These are phyloP conservation scores for Ibidorhyncha struthersii DNA, from an alignment of 2,113 vertebrate species.

Conservation along the genomic window DNA sequence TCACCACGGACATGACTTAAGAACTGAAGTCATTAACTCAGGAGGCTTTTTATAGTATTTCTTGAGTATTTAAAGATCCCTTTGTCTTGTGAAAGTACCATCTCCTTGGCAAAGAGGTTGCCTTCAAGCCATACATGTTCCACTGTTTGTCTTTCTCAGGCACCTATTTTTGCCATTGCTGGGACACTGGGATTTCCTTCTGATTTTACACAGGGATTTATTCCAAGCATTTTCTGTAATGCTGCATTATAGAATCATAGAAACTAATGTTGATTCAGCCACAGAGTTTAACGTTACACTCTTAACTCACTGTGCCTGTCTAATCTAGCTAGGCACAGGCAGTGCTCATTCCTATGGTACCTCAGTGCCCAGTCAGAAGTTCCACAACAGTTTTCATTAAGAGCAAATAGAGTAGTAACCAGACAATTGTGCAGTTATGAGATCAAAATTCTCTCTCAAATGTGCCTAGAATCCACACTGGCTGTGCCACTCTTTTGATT, in stretches of 20 bases:
- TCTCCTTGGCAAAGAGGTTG: neutral
- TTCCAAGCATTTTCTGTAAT: neutral
- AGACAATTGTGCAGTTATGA: neutral
- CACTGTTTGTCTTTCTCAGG: neutral
- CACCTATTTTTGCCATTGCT: neutral
- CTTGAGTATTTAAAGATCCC: neutral
- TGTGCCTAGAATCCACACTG: neutral
- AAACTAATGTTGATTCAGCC: neutral
- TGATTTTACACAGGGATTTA: neutral
- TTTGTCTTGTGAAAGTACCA: neutral
- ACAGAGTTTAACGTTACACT: neutral
- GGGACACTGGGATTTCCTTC: neutral
- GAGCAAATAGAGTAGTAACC: neutral
- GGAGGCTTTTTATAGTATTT: neutral
- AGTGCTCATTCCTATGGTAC: neutral
- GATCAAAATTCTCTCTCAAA: neutral
- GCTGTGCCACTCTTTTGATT: neutral
- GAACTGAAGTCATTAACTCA: neutral
- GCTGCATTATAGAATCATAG: neutral
- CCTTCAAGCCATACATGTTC: neutral
- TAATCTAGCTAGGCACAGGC: neutral
- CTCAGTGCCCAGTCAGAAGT: neutral
- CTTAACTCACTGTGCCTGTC: neutral
- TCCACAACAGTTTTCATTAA: neutral
- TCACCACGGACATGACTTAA: neutral